Percentiles rank a stretch among this genome's conserved stretches.
Conservation (phyloP, 2,113 vertebrate species). For the Pedionomus torquatus region DNA sequence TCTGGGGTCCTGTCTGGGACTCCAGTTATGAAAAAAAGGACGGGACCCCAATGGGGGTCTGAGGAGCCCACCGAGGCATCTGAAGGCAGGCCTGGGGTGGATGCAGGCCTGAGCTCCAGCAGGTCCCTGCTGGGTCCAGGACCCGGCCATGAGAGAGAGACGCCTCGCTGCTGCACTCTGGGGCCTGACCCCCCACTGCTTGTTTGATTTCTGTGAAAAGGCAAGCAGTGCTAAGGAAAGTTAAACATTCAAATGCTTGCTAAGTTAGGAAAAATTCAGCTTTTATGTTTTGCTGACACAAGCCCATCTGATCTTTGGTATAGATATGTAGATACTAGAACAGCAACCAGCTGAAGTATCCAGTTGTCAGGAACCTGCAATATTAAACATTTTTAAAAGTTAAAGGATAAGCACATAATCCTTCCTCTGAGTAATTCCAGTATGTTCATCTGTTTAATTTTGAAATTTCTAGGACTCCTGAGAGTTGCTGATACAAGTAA, state of each 20-base stretch:
- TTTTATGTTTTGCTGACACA: slow-evolving; percentile 18
- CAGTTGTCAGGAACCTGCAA: background rate
- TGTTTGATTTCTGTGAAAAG: background rate
- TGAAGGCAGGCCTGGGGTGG: background rate
- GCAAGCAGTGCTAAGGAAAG: slow-evolving; percentile 15
- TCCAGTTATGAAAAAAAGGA: background rate
- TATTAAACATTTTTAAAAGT: background rate
- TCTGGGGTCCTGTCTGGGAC: background rate
- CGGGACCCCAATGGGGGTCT: fast-evolving
- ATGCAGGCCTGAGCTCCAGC: fast-evolving
- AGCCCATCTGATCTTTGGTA: background rate
- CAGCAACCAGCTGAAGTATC: background rate
- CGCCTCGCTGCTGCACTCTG: fast-evolving
- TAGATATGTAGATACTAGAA: background rate
- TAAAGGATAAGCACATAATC: background rate
- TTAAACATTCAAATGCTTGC: background rate
- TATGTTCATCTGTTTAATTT: background rate
- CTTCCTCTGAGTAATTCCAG: background rate
- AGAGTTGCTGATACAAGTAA: background rate
- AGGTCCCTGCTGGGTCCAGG: fast-evolving
- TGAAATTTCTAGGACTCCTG: background rate
- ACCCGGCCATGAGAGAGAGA: fast-evolving
- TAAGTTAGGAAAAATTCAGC: background rate
- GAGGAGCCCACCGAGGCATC: background rate
- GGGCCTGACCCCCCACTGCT: fast-evolving